phyloP scores from a whole-genome alignment of 2,113 vertebrate genomes.

The Ariopsis seemanni region DNA sequence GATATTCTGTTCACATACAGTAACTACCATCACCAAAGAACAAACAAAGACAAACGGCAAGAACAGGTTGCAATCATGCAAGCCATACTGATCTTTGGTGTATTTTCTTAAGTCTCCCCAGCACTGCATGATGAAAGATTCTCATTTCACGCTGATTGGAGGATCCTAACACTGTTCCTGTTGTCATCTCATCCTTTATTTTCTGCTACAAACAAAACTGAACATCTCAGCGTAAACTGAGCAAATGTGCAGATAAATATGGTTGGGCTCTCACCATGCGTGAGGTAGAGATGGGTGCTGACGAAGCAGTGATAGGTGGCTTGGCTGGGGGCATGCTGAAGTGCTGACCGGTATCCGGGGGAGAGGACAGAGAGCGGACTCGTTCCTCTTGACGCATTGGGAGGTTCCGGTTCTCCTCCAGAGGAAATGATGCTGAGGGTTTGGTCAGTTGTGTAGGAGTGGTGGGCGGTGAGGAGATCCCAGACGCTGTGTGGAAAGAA shows the following conservation, averaged over 20 bases:
- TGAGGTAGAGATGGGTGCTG: constrained; percentile 69
- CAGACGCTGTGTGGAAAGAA: constrained; percentile 67
- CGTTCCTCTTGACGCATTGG: constrained; percentile 77
- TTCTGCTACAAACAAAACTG: not conserved
- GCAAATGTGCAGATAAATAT: not conserved
- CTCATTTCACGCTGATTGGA: not conserved
- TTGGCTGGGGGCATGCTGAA: constrained; percentile 70
- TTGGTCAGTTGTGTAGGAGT: constrained; percentile 83
- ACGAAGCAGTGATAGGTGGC: constrained; percentile 56
- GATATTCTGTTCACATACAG: not conserved
- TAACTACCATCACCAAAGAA: not conserved
- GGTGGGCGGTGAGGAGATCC: constrained; percentile 82
- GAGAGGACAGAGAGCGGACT: constrained; percentile 74
- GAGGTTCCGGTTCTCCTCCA: constrained; percentile 80
- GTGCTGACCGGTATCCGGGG: constrained; percentile 76
- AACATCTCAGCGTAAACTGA: not conserved
- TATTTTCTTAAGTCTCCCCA: not conserved
- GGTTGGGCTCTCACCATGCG: constrained; percentile 73
- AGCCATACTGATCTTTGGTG: not conserved
- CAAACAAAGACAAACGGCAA: not conserved
- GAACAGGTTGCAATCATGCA: not conserved
- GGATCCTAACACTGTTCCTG: not conserved
- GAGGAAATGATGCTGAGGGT: constrained; percentile 73
- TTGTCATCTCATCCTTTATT: not conserved
- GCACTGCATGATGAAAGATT: not conserved